These are phyloP conservation scores for Crocodylus rhombifer DNA, from an alignment of 2,797 vertebrate species.

Conservation along the genomic window DNA sequence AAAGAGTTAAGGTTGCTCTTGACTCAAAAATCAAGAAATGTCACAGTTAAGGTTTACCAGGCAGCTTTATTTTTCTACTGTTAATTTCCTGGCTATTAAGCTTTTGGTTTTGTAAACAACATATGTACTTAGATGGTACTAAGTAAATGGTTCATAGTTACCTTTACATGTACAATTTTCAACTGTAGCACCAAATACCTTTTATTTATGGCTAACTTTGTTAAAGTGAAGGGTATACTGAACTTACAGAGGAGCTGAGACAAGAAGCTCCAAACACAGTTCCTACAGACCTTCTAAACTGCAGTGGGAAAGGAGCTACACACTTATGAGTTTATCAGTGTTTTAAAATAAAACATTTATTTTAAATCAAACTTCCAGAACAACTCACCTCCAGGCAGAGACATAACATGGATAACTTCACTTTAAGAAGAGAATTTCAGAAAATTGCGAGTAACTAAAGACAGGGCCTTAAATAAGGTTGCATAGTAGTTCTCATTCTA, in stretches of 20 bases:
- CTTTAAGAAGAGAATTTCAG: not conserved
- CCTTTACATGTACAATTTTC: not conserved
- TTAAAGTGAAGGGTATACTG: not conserved
- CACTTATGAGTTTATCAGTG: not conserved
- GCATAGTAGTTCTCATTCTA: not conserved
- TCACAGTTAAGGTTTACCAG: not conserved
- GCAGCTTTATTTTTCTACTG: not conserved
- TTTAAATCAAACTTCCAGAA: not conserved
- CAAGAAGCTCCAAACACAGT: accelerated
- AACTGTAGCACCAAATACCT: not conserved
- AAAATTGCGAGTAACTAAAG: not conserved
- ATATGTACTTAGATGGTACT: not conserved
- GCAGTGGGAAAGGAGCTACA: not conserved
- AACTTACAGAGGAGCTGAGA: not conserved
- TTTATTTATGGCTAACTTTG: not conserved
- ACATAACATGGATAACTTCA: not conserved
- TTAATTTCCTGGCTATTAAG: too few species aligned
- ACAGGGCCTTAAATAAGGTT: not conserved
- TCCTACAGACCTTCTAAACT: not conserved
- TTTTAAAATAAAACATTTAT: too few species aligned
- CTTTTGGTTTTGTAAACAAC: too few species aligned
- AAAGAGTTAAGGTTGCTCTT: not conserved
- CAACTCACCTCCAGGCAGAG: not conserved
- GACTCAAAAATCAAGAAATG: not conserved
- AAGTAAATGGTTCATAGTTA: not conserved